phyloP scores from a whole-genome alignment of 2,113 vertebrate genomes.

The Sturnus vulgaris region DNA sequence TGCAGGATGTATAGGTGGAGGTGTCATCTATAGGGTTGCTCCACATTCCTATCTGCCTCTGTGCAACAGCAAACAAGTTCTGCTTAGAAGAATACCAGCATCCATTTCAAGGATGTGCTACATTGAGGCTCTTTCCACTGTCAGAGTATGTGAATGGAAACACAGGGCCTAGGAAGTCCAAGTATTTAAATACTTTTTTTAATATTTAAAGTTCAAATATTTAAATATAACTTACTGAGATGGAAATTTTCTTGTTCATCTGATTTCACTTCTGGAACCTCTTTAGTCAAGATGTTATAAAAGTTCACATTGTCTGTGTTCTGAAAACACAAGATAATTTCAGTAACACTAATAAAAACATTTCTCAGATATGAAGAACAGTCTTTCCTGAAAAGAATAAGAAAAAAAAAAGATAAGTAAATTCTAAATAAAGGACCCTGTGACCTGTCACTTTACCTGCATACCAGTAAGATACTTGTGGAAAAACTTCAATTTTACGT shows the following conservation, averaged over 20 bases:
- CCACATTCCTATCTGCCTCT: neutral
- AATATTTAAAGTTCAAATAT: neutral
- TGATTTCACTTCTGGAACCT: neutral
- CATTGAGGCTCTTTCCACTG: neutral
- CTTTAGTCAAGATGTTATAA: constrained; percentile 91
- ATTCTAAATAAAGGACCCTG: neutral
- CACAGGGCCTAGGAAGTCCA: neutral
- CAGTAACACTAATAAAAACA: neutral
- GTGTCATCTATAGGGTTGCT: neutral
- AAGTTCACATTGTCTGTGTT: constrained; percentile 95
- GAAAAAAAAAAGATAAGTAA: neutral
- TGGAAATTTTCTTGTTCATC: neutral
- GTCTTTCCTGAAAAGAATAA: neutral
- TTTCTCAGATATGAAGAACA: neutral
- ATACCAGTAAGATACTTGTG: neutral
- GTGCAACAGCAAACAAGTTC: neutral
- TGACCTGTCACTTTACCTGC: neutral
- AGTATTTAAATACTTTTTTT: neutral
- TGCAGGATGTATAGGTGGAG: constrained; percentile 24
- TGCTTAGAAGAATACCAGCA: neutral
- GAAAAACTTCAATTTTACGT: neutral
- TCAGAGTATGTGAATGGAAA: neutral
- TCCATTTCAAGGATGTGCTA: neutral
- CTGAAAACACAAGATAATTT: constrained; percentile 69
- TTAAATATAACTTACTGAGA: constrained; percentile 49